Percentiles rank a stretch among this genome's conserved stretches.
Conservation (phyloP, 2,113 vertebrate genomes). For the Neogobius melanostomus region DNA sequence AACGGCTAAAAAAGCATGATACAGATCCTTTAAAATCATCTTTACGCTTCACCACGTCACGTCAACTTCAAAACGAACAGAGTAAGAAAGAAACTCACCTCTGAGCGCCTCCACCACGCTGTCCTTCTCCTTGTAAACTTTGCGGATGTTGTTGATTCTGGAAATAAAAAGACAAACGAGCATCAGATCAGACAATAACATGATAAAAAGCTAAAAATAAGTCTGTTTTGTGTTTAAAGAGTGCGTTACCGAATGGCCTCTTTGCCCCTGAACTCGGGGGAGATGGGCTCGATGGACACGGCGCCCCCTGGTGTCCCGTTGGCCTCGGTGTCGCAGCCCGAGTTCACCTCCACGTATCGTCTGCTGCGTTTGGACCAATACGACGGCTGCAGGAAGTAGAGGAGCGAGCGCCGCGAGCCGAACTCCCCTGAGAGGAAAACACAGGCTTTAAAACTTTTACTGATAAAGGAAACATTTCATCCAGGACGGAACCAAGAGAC, state of each 20-base stretch:
- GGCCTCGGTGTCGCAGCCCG: slow-evolving; percentile 78
- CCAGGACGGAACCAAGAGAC: background rate
- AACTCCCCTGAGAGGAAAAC: slow-evolving; percentile 83
- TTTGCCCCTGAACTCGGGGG: slow-evolving; percentile 90
- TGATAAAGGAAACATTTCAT: background rate
- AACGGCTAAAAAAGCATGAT: no score
- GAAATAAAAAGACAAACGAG: slow-evolving; percentile 13
- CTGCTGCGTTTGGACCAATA: slow-evolving; percentile 91
- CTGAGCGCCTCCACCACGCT: slow-evolving; percentile 88
- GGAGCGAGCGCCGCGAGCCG: slow-evolving; percentile 80
- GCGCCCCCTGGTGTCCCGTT: slow-evolving; percentile 76
- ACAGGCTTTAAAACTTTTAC: background rate
- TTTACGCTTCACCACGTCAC: no score
- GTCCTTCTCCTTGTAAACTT: slow-evolving; percentile 88
- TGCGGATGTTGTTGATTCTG: slow-evolving; percentile 91
- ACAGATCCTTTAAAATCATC: no score
- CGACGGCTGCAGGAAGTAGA: slow-evolving; percentile 93
- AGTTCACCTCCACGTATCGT: slow-evolving; percentile 86
- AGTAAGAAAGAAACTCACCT: no score
- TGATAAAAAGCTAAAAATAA: no score
- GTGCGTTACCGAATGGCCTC: slow-evolving; percentile 90
- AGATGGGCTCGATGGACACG: slow-evolving; percentile 84
- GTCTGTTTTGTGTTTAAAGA: no score
- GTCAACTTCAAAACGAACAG: no score
- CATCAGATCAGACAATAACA: background rate